Evolutionary conservation across 2,797 vertebrate genomes (phyloP).

Genomic region (Tolypeutes matacus): DNA sequence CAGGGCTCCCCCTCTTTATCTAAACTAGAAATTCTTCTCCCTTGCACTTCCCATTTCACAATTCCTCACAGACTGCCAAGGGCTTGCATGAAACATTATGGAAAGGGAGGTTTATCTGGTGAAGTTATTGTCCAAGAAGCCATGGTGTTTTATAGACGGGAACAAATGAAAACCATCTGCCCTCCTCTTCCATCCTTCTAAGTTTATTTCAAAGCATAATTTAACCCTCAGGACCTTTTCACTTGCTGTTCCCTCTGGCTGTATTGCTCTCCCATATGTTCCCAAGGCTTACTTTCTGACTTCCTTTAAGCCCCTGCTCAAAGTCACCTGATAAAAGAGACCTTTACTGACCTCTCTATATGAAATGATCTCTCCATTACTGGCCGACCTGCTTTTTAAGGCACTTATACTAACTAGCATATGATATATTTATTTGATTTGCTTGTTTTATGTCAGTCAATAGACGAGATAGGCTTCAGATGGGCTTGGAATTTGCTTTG

Average conservation of each 20-base stretch:
- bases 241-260: not conserved
- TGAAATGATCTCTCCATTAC: slow-evolving; percentile 48
- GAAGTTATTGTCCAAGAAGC: slow-evolving; percentile 38
- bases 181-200: not conserved
- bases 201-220: slow-evolving; percentile 40
- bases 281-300: not conserved
- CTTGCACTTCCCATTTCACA: slow-evolving; percentile 11
- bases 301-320: slow-evolving; percentile 27
- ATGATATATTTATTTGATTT: slow-evolving; percentile 35
- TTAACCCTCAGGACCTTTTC: slow-evolving; percentile 26
- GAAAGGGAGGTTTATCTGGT: slow-evolving; percentile 52
- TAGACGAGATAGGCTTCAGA: not conserved
- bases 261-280: slow-evolving; percentile 16
- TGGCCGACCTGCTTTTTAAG: slow-evolving; percentile 28
- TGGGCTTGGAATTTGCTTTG: not conserved
- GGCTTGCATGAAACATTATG: not conserved
- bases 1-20: slow-evolving; percentile 32
- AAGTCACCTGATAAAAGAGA: slow-evolving; percentile 53
- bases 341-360: slow-evolving; percentile 33
- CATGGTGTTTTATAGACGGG: not conserved
- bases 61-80: slow-evolving; percentile 15
- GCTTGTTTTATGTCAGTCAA: slow-evolving; percentile 23
- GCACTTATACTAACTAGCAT: not conserved
- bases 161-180: not conserved
- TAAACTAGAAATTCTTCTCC: slow-evolving; percentile 53